phyloP scores from a whole-genome alignment of 2,113 vertebrate genomes.

The Oreotragus oreotragus region DNA sequence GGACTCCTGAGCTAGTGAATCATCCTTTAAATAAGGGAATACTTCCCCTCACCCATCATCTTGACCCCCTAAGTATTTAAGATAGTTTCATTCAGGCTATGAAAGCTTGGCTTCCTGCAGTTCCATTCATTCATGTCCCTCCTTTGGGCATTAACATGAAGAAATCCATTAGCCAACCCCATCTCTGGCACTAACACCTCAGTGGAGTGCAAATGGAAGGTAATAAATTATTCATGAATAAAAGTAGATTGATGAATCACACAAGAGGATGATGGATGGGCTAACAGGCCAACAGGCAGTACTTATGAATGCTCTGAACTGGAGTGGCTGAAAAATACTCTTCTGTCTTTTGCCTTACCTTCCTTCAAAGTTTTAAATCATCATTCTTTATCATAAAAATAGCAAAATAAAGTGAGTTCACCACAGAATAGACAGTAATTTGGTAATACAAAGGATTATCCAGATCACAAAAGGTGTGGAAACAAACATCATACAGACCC shows the following conservation, averaged over 20 bases:
- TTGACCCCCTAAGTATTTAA: conserved; percentile 26
- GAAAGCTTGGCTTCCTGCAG: background rate
- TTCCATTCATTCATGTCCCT: conserved; percentile 57
- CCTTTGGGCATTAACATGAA: conserved; percentile 61
- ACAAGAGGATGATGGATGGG: conserved; percentile 19
- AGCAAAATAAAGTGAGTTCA: conserved; percentile 24
- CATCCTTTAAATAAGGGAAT: background rate
- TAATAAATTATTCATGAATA: conserved; percentile 42
- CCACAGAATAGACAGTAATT: background rate
- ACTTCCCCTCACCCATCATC: background rate
- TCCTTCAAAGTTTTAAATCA: conserved; percentile 62
- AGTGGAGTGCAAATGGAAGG: conserved; percentile 47
- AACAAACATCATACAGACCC: background rate
- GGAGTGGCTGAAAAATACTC: conserved; percentile 46
- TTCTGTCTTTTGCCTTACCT: conserved; percentile 22
- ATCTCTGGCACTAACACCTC: conserved; percentile 23
- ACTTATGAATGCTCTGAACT: conserved; percentile 55
- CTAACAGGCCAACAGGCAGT: background rate
- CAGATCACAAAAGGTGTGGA: background rate
- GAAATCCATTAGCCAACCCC: conserved; percentile 30
- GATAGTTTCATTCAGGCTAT: background rate
- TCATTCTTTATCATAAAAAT: background rate
- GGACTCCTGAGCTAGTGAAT: background rate
- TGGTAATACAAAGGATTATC: conserved; percentile 20
- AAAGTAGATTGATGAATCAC: conserved; percentile 44